Percentiles rank a stretch among this genome's conserved stretches.
Conservation (phyloP, 2,888 invertebrate species). For the Calephelis perditalis region DNA sequence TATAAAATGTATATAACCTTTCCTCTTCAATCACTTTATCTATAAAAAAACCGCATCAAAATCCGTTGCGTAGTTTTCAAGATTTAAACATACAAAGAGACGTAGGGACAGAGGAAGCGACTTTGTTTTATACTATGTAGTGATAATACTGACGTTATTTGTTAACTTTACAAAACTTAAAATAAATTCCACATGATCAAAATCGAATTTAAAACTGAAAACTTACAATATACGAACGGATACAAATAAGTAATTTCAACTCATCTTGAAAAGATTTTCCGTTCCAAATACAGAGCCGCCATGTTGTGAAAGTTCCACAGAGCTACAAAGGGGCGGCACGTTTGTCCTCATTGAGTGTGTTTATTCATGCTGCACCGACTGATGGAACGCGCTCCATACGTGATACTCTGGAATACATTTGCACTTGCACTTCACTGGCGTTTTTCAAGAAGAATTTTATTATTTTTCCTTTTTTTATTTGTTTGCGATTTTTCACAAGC, state of each 20-base stretch:
- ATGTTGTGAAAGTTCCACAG: constrained; percentile 18
- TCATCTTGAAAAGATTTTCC: constrained; percentile 2
- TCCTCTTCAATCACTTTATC: too few species aligned
- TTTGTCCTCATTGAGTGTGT: constrained; percentile 19
- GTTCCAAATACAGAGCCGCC: constrained; percentile 21
- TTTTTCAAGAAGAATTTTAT: constrained; percentile 7
- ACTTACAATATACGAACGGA: background rate
- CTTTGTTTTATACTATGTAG: too few species aligned
- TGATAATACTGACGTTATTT: too few species aligned
- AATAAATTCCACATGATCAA: too few species aligned
- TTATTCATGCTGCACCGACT: constrained; percentile 22
- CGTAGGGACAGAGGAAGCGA: too few species aligned
- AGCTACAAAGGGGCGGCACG: constrained; percentile 17
- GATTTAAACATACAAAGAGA: too few species aligned
- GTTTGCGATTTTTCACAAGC: too few species aligned
- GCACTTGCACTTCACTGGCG: constrained; percentile 2
- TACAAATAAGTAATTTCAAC: constrained; percentile 6
- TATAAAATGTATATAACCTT: too few species aligned
- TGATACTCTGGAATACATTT: constrained; percentile 14
- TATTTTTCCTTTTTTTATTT: background rate
- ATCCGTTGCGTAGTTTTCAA: too few species aligned
- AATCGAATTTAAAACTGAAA: too few species aligned
- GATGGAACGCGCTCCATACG: constrained; percentile 21
- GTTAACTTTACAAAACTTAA: too few species aligned
- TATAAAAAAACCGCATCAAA: too few species aligned